phyloP scores from a whole-genome alignment of 2,113 vertebrate species.

The Galbula dea region DNA sequence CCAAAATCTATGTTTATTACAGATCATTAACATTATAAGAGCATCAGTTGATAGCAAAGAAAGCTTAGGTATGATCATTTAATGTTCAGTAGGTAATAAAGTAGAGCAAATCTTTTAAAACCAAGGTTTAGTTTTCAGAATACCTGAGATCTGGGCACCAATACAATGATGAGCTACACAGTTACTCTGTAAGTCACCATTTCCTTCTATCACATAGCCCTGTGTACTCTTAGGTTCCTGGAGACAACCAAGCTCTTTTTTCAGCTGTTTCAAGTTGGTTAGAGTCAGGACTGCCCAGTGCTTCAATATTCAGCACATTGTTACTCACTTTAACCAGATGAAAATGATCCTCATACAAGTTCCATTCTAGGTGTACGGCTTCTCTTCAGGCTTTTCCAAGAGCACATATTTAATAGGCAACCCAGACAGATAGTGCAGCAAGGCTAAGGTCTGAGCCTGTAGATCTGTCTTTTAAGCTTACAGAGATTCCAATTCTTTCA shows the following conservation, averaged over 20 bases:
- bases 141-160: neutral
- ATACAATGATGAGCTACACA: neutral
- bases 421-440: neutral
- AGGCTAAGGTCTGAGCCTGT: neutral
- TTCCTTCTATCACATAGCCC: rapidly evolving
- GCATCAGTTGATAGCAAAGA: neutral
- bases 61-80: neutral
- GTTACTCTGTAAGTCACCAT: neutral
- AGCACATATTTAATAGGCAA: neutral
- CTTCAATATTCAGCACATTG: neutral
- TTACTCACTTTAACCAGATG: neutral
- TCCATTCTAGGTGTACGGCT: neutral
- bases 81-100: neutral
- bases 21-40: neutral
- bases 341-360: neutral
- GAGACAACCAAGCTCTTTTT: neutral
- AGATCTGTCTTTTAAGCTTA: neutral
- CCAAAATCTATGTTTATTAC: neutral
- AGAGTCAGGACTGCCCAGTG: neutral
- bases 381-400: neutral
- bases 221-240: neutral
- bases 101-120: neutral
- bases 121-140: neutral
- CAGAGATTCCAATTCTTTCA: neutral
- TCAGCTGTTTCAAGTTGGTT: neutral